These are phyloP conservation scores for Clostera curtula DNA, from an alignment of 2,888 invertebrate species.

Conservation along the genomic window DNA sequence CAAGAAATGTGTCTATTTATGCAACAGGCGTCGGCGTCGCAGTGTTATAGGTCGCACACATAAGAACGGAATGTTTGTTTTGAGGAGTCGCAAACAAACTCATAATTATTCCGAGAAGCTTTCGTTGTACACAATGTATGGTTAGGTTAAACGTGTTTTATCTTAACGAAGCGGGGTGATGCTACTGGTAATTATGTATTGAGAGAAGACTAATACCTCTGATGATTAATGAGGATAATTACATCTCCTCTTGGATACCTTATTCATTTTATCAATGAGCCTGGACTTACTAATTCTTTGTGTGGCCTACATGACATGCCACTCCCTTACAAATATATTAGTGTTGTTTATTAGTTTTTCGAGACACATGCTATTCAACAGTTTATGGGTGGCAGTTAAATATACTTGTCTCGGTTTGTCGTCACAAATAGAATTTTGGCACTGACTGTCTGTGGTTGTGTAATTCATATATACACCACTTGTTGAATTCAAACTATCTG, in stretches of 20 bases:
- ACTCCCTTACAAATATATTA: too few species aligned
- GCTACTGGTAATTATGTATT: too few species aligned
- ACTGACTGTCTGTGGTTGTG: conserved; percentile 69
- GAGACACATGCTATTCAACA: conserved; percentile 59
- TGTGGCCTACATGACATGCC: too few species aligned
- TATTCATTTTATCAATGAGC: too few species aligned
- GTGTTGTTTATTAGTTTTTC: conserved; percentile 42
- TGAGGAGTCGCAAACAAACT: conserved; percentile 64
- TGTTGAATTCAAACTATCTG: conserved; percentile 59
- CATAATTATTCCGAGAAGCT: conserved; percentile 54
- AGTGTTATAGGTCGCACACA: conserved; percentile 52
- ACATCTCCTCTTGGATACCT: too few species aligned
- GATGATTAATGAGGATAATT: too few species aligned
- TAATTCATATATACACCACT: conserved; percentile 69
- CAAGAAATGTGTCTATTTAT: conserved; percentile 65
- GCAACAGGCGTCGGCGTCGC: conserved; percentile 54
- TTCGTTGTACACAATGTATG: conserved; percentile 42
- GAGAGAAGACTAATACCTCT: too few species aligned
- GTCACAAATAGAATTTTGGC: conserved; percentile 74
- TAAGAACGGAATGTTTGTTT: conserved; percentile 62
- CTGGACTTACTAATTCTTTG: too few species aligned
- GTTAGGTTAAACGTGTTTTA: conserved; percentile 36
- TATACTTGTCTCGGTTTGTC: conserved; percentile 72
- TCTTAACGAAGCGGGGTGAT: too few species aligned
- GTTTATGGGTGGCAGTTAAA: conserved; percentile 73